These are phyloP conservation scores for Talpa occidentalis DNA, from an alignment of 2,113 vertebrate genomes.

Conservation along the genomic window DNA sequence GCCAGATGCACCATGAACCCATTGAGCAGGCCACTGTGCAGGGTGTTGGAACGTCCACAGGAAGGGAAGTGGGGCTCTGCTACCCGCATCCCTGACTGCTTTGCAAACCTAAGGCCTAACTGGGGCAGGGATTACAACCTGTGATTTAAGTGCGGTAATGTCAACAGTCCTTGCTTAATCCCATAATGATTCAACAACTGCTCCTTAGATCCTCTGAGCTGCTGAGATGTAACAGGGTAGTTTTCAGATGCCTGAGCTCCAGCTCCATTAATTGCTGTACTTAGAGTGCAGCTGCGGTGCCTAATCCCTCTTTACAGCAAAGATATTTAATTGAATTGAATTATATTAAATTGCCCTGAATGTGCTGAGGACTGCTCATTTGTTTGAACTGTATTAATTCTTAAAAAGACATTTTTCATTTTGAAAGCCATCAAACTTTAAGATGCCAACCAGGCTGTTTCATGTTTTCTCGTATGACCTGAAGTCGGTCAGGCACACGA, in stretches of 20 bases:
- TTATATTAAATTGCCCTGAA: conserved; percentile 64
- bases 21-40: background rate
- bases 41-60: background rate
- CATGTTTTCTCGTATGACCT: conserved; percentile 15
- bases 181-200: conserved; percentile 63
- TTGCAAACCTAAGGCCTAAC: background rate
- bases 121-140: conserved; percentile 34
- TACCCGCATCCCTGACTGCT: background rate
- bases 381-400: conserved; percentile 39
- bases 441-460: background rate
- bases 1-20: background rate
- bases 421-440: background rate
- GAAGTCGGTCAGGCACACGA: background rate
- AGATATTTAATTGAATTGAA: conserved; percentile 67
- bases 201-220: conserved; percentile 55
- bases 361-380: conserved; percentile 37
- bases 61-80: too few species aligned
- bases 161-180: conserved; percentile 61
- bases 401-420: background rate
- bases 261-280: conserved; percentile 68
- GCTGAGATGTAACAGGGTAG: conserved; percentile 1
- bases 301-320: conserved; percentile 62
- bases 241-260: conserved; percentile 45
- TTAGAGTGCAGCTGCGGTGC: conserved; percentile 39
- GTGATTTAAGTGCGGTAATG: conserved; percentile 8